phyloP scores from a whole-genome alignment of 2,888 invertebrate species.

The Dasysyrphus albostriatus region DNA sequence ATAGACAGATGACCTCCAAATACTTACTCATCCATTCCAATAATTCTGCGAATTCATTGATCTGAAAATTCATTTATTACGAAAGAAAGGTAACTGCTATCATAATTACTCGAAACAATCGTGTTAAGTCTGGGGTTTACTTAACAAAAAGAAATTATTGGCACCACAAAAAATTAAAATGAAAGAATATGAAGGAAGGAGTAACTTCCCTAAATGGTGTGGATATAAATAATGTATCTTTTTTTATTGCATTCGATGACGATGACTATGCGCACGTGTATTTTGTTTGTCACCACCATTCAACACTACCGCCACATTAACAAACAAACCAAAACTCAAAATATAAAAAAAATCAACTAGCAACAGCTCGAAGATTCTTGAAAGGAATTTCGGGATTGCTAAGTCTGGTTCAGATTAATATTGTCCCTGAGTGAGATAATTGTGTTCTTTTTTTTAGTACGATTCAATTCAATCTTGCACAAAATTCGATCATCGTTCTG shows the following conservation, averaged over 20 bases:
- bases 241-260: slow-evolving; percentile 1
- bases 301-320: slow-evolving; percentile 2
- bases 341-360: not conserved
- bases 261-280: slow-evolving; percentile 25
- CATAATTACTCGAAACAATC: not conserved
- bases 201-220: slow-evolving; percentile 25
- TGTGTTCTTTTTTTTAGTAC: not conserved
- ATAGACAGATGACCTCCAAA: not conserved
- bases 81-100: not conserved
- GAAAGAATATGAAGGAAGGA: not conserved
- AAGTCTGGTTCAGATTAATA: not conserved
- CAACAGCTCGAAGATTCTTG: slow-evolving; percentile 10
- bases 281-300: not conserved
- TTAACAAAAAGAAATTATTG: not conserved
- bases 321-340: not conserved
- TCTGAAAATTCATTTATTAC: not conserved
- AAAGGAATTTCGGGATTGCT: not conserved
- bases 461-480: not conserved
- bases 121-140: not conserved
- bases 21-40: not conserved
- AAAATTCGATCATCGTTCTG: not conserved
- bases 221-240: slow-evolving; percentile 4
- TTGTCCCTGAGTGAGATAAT: not conserved
- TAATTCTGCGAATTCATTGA: not conserved
- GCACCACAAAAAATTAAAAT: not conserved